These are phyloP conservation scores for Drosophila pseudotalamancana DNA, from an alignment of 2,888 invertebrate species.

Conservation along the genomic window DNA sequence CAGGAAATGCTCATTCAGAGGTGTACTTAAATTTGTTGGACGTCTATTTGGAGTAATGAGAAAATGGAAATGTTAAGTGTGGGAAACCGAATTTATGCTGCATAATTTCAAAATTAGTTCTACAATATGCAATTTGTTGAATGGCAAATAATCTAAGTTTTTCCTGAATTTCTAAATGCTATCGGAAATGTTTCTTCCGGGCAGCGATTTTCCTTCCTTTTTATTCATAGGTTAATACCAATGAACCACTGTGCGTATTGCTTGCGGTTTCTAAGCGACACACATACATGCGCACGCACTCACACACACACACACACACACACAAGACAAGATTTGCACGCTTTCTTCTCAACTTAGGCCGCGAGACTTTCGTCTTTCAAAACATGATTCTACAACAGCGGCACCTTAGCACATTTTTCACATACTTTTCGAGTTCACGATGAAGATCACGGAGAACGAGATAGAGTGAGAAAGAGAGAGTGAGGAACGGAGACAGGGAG, in stretches of 20 bases:
- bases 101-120: neutral
- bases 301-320: neutral
- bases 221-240: neutral
- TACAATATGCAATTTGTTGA: neutral
- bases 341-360: constrained; percentile 63
- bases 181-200: no score
- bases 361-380: constrained; percentile 51
- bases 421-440: constrained; percentile 66
- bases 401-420: constrained; percentile 71
- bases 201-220: no score
- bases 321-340: constrained; percentile 62
- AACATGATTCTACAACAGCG: constrained; percentile 42
- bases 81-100: neutral
- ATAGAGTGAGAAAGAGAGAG: neutral
- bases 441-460: constrained; percentile 7
- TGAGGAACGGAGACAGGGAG: neutral
- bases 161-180: no score
- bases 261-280: constrained; percentile 4
- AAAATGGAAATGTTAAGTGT: constrained; percentile 12
- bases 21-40: neutral
- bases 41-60: constrained; percentile 2
- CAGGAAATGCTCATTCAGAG: constrained; percentile 22
- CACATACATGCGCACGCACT: neutral
- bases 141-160: neutral
- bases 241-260: constrained; percentile 19